These are phyloP conservation scores for Colaptes auratus DNA, from an alignment of 2,113 vertebrate genomes.

Conservation along the genomic window DNA sequence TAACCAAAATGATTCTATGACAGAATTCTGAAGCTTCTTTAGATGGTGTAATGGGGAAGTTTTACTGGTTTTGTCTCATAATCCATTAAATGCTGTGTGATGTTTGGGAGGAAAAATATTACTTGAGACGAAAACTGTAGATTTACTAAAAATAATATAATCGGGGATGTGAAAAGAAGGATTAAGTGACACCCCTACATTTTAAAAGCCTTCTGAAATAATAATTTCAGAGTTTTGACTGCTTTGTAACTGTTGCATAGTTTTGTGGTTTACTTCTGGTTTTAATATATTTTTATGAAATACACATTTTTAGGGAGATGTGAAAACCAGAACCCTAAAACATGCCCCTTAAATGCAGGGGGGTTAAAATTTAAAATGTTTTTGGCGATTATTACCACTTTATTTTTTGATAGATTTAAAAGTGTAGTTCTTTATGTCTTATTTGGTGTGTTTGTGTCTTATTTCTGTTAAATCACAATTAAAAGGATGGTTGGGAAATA, in stretches of 20 bases:
- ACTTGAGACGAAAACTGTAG: not conserved
- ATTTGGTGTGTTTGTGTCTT: not conserved
- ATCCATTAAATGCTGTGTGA: not conserved
- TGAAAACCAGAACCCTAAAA: not conserved
- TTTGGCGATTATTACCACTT: not conserved
- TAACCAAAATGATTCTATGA: no score
- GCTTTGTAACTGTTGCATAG: not conserved
- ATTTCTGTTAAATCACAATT: not conserved
- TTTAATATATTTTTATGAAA: not conserved
- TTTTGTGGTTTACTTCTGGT: not conserved
- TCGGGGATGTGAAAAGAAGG: not conserved
- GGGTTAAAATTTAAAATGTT: not conserved
- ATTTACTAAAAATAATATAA: not conserved
- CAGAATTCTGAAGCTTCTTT: not conserved
- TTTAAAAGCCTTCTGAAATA: not conserved
- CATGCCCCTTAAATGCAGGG: not conserved
- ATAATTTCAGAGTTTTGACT: not conserved
- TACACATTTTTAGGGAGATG: not conserved
- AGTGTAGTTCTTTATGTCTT: not conserved
- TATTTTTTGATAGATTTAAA: not conserved
- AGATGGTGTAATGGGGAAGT: not conserved
- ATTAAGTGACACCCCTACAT: not conserved
- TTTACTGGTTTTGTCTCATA: not conserved
- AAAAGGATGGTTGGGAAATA: fast-evolving
- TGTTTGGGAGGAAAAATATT: not conserved